phyloP scores from a whole-genome alignment of 1,140 invertebrate species.

The Dinoponera quadriceps region DNA sequence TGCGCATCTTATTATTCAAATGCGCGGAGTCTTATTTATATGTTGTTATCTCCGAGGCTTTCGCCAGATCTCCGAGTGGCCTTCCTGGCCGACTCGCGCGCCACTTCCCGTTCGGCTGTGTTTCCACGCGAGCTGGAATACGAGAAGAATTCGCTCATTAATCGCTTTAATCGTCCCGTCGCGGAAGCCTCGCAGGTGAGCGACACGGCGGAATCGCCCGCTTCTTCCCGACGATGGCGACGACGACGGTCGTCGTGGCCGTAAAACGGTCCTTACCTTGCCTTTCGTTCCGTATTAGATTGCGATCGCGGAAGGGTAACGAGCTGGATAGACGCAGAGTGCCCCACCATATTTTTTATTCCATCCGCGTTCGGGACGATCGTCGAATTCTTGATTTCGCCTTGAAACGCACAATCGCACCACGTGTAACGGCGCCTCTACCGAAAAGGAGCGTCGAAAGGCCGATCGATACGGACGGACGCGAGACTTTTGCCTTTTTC shows the following conservation, averaged over 20 bases:
- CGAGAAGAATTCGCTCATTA: slow-evolving; percentile 60
- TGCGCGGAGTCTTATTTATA: neutral
- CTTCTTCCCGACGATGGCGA: slow-evolving; percentile 52
- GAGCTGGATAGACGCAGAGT: slow-evolving; percentile 44
- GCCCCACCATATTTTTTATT: neutral
- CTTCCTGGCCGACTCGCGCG: neutral
- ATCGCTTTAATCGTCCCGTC: slow-evolving; percentile 66
- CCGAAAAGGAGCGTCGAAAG: neutral
- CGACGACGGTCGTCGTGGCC: neutral
- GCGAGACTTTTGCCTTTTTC: neutral
- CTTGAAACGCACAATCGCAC: neutral
- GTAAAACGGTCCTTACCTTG: slow-evolving; percentile 56
- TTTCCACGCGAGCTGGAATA: neutral
- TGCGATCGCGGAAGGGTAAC: slow-evolving; percentile 57
- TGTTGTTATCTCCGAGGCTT: neutral
- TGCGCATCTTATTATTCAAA: no score
- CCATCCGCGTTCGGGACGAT: slow-evolving; percentile 16
- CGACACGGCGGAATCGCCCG: slow-evolving; percentile 49
- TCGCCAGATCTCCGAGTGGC: neutral
- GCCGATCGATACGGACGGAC: neutral
- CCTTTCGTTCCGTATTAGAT: slow-evolving; percentile 57
- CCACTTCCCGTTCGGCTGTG: neutral
- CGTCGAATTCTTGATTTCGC: neutral
- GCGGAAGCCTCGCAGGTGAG: slow-evolving; percentile 60
- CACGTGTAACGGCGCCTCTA: neutral